phyloP scores from a whole-genome alignment of 2,888 invertebrate species.

The Nomada ferruginata region DNA sequence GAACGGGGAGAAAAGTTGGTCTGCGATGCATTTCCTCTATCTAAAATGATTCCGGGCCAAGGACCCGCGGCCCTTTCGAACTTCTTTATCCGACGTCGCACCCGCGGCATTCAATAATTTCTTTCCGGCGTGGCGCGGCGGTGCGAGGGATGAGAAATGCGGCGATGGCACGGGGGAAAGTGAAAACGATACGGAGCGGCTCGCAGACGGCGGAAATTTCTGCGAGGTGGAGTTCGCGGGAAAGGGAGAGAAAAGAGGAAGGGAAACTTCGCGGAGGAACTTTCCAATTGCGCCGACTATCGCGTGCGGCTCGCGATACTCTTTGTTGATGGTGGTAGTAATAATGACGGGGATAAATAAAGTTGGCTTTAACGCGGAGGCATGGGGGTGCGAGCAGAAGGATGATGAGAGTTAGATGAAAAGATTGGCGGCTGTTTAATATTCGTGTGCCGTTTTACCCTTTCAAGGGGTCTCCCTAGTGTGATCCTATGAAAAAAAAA shows the following conservation, averaged over 20 bases:
- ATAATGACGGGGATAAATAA: background rate
- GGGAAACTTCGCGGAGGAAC: slow-evolving; percentile 1
- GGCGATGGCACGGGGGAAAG: slow-evolving; percentile 22
- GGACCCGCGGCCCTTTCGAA: slow-evolving; percentile 49
- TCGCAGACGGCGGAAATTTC: slow-evolving; percentile 42
- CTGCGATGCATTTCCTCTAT: slow-evolving; percentile 45
- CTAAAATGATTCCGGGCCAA: slow-evolving; percentile 48
- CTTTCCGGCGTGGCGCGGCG: slow-evolving; percentile 1
- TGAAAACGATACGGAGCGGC: slow-evolving; percentile 27
- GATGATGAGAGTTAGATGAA: background rate
- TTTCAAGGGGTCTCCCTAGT: too few species aligned
- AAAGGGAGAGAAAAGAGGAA: background rate
- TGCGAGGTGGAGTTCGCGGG: background rate
- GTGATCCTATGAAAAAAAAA: too few species aligned
- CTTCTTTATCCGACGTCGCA: slow-evolving; percentile 49
- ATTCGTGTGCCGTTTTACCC: too few species aligned
- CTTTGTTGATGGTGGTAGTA: background rate
- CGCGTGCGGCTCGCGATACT: background rate
- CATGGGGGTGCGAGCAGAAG: background rate
- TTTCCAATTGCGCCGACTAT: slow-evolving; percentile 31
- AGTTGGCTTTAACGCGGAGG: background rate
- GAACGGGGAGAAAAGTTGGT: slow-evolving; percentile 25
- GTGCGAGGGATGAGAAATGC: slow-evolving; percentile 16
- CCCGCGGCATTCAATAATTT: slow-evolving; percentile 59
- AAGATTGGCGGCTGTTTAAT: background rate